Evolutionary conservation across 2,888 invertebrate species (phyloP), one percentile per base, ranked within the genome.

Genomic region (Heterodera filipjevi): DNA sequence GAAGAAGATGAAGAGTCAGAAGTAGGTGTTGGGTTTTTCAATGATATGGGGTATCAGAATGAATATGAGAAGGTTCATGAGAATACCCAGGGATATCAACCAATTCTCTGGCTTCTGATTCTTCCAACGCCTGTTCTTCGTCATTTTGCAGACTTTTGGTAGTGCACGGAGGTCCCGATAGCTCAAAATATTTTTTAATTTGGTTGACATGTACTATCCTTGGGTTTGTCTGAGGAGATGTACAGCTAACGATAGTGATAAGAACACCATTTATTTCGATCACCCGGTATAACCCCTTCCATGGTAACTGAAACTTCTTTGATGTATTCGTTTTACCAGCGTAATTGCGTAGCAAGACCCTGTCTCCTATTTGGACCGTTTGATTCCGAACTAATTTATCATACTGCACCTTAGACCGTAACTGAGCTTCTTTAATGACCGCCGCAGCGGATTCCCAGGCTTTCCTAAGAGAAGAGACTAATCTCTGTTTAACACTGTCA

Each of bases 381-480:
- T 22, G 64, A 19, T 44, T 33, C 2, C 53, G 80, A 30, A 70
- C 68, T 32, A 49, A 30, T 19, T 49, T 80, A 27, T 80, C 82
- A 35, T 82, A 82, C 19, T 80, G 44, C 12, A 30, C 66, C 22
- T 70, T 79, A 3, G 46, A 22, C n/a, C 6, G n/a, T 8, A 53
- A 16, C n/a, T 35, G n/a, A 2, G 16, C n/a, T 8, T 66, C 35
- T 33, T 33, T 35, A 32, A 12, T 22, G 10, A 32, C 35, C 19
- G 33, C 75, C 22, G 46, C 66, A 19, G 81, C 83, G 2, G 39
- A 2, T 75, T 83, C 30, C 81, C 81, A 81, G 16, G 81, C 81
- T 14, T 14, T 30, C 19, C 59, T 64, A 10, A 81, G 72, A 1
- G 44, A 49, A 0, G 1, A n/a, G 12, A 82, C 66, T 30, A 82